phyloP scores from a whole-genome alignment of 2,113 vertebrate genomes.

The Lagopus muta region DNA sequence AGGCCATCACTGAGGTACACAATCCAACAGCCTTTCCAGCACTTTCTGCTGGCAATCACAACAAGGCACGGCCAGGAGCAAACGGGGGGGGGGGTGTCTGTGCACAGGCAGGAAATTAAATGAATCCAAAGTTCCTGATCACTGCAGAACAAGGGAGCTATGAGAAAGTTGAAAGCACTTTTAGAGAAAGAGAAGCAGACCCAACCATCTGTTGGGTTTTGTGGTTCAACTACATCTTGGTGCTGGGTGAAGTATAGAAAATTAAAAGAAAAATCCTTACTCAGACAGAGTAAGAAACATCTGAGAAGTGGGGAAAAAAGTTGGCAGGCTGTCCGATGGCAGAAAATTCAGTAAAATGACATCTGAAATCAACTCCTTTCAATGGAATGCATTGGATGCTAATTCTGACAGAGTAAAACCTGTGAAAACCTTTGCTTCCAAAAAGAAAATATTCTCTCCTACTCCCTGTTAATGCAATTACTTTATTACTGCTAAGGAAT shows the following conservation, averaged over 20 bases:
- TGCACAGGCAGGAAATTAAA: not conserved
- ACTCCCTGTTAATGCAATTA: not conserved
- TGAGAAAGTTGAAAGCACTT: not conserved
- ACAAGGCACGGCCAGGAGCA: not conserved
- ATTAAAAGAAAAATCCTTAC: not conserved
- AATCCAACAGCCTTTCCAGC: not conserved
- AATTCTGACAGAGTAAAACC: not conserved
- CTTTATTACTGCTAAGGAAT: not conserved
- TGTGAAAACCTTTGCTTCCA: not conserved
- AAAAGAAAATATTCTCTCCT: not conserved
- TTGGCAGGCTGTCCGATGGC: not conserved
- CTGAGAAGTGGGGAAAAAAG: not conserved
- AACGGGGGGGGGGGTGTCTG: not conserved
- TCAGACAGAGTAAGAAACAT: not conserved
- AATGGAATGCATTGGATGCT: not conserved
- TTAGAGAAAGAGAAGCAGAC: not conserved
- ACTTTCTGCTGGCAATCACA: not conserved
- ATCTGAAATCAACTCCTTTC: not conserved
- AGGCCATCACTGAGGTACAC: not conserved
- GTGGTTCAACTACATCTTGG: conserved; percentile 3
- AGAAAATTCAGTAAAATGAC: not conserved
- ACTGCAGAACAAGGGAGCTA: not conserved
- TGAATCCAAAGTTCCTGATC: not conserved
- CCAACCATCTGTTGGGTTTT: not conserved
- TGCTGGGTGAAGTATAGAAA: not conserved